Evolutionary conservation across 2,888 invertebrate genomes (phyloP).

Genomic region (Hoplodrina ambigua): DNA sequence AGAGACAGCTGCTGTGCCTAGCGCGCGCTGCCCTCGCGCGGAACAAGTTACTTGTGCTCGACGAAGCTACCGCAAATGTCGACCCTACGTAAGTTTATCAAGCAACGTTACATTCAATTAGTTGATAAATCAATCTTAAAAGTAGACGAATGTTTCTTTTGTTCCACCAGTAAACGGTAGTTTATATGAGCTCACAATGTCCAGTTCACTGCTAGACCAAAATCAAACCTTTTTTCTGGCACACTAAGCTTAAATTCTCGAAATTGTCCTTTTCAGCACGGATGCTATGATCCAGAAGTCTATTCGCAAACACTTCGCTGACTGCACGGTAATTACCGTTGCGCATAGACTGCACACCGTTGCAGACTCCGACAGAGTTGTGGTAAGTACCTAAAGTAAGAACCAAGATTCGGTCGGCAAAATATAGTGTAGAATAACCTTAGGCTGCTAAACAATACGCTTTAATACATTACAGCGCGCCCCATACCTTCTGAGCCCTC

Average conservation of each 20-base stretch:
- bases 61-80: slow-evolving; percentile 98
- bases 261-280: slow-evolving; percentile 88
- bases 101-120: background rate
- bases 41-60: slow-evolving; percentile 95
- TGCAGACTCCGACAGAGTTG: slow-evolving; percentile 96
- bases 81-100: slow-evolving; percentile 92
- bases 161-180: background rate
- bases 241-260: too few species aligned
- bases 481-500: too few species aligned
- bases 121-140: background rate
- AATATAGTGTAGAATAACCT: background rate
- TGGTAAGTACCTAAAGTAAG: slow-evolving; percentile 90
- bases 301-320: slow-evolving; percentile 94
- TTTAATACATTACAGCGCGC: too few species aligned
- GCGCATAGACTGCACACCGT: slow-evolving; percentile 97
- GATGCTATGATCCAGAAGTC: slow-evolving; percentile 96
- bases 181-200: background rate
- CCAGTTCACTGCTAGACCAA: background rate
- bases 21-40: slow-evolving; percentile 95
- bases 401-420: background rate
- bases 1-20: slow-evolving; percentile 96
- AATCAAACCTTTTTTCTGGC: background rate
- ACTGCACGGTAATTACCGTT: slow-evolving; percentile 97
- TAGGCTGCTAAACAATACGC: too few species aligned
- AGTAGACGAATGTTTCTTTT: background rate